These are phyloP conservation scores for Threskiornis aethiopicus DNA, from an alignment of 2,797 vertebrate species.

Conservation along the genomic window DNA sequence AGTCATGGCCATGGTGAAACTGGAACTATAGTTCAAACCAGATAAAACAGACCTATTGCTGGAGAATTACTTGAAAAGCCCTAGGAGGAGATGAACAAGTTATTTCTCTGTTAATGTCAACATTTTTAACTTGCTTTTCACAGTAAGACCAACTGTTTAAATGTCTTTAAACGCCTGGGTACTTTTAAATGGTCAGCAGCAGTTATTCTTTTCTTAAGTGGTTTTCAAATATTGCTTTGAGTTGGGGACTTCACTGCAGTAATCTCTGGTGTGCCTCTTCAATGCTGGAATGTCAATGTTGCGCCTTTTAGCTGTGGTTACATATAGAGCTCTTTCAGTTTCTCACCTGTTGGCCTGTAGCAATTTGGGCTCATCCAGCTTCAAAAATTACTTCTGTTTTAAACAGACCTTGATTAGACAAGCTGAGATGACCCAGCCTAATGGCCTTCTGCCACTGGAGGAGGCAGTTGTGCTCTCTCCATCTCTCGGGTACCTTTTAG, in stretches of 20 bases:
- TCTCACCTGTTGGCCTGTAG: background rate
- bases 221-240: background rate
- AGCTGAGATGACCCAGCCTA: background rate
- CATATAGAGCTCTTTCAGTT: background rate
- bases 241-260: background rate
- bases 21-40: background rate
- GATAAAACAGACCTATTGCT: background rate
- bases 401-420: background rate
- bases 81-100: background rate
- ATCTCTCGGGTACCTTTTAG: background rate
- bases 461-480: background rate
- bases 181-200: slow-evolving; percentile 15
- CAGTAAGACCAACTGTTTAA: background rate
- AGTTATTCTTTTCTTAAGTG: background rate
- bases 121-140: background rate
- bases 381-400: slow-evolving; percentile 31
- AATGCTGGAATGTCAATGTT: background rate
- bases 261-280: background rate
- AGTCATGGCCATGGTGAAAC: background rate
- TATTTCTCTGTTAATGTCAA: background rate
- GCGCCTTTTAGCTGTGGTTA: background rate
- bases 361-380: background rate
- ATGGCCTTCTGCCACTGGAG: background rate
- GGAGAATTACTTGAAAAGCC: background rate
- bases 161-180: background rate